phyloP scores from a whole-genome alignment of 2,888 invertebrate genomes.

The Charanyca ferruginea region DNA sequence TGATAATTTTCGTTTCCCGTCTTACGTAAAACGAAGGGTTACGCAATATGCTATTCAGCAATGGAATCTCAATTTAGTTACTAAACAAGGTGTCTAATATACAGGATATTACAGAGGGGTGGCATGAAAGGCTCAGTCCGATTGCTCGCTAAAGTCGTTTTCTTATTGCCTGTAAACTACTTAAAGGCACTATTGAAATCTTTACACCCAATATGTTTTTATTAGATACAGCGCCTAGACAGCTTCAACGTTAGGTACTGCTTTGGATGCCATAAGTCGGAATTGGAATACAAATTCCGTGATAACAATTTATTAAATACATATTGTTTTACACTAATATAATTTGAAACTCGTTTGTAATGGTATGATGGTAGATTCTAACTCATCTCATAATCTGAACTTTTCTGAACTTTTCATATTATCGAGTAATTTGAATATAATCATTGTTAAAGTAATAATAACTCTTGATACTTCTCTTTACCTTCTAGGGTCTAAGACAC shows the following conservation, averaged over 20 bases:
- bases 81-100: slow-evolving; percentile 63
- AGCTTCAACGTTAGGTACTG: slow-evolving; percentile 2
- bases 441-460: no score
- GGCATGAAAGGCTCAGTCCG: slow-evolving; percentile 30
- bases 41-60: slow-evolving; percentile 58
- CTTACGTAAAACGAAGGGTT: slow-evolving; percentile 70
- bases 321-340: slow-evolving; percentile 11
- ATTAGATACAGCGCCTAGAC: slow-evolving; percentile 38
- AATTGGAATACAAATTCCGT: slow-evolving; percentile 25
- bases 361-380: not conserved
- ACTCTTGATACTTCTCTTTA: not conserved
- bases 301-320: slow-evolving; percentile 17
- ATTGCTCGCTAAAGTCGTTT: slow-evolving; percentile 20
- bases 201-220: slow-evolving; percentile 51
- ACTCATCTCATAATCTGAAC: no score
- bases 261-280: not conserved
- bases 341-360: not conserved
- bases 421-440: no score
- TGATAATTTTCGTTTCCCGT: slow-evolving; percentile 68
- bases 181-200: slow-evolving; percentile 48
- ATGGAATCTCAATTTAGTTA: slow-evolving; percentile 64
- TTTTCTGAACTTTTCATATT: no score
- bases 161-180: slow-evolving; percentile 49
- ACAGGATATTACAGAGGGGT: slow-evolving; percentile 46
- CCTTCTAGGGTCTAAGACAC: not conserved